Evolutionary conservation across 2,113 vertebrate species (phyloP).

Genomic region (Sarotherodon lohbergeri): DNA sequence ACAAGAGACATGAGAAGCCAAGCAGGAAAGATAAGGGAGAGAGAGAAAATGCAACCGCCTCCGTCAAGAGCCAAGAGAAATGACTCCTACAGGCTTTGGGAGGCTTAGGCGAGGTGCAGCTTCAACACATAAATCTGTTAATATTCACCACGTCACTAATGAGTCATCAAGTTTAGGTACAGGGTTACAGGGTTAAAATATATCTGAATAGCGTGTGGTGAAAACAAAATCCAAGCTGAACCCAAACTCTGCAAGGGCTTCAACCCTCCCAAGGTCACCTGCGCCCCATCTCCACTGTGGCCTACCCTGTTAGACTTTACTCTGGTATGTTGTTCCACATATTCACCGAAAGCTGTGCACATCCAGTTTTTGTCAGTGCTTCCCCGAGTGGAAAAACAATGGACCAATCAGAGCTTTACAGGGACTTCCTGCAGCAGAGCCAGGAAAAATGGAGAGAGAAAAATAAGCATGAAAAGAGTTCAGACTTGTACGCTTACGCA

Average conservation of each 20-base stretch:
- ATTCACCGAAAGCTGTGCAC: background rate
- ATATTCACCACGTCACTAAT: background rate
- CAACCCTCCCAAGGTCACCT: accelerated
- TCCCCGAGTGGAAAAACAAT: background rate
- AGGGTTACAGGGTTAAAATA: background rate
- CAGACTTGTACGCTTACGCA: background rate
- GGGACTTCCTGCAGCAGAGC: background rate
- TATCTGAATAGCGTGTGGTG: too few relatives aligned
- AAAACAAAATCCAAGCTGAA: background rate
- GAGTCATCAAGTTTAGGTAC: background rate
- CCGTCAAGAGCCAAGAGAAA: accelerated
- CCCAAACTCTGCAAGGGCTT: background rate
- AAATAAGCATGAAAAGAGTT: background rate
- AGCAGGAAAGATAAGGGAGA: accelerated
- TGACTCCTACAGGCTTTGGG: background rate
- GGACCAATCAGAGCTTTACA: background rate
- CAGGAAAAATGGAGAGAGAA: background rate
- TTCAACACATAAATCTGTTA: background rate
- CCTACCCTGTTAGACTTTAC: background rate
- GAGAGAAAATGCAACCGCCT: background rate
- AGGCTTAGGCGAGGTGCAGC: background rate
- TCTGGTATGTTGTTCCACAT: background rate
- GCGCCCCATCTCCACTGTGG: accelerated
- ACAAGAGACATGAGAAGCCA: background rate
- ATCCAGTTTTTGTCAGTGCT: background rate